phyloP scores from a whole-genome alignment of 2,113 vertebrate species.

The Campylomormyrus numenius region DNA sequence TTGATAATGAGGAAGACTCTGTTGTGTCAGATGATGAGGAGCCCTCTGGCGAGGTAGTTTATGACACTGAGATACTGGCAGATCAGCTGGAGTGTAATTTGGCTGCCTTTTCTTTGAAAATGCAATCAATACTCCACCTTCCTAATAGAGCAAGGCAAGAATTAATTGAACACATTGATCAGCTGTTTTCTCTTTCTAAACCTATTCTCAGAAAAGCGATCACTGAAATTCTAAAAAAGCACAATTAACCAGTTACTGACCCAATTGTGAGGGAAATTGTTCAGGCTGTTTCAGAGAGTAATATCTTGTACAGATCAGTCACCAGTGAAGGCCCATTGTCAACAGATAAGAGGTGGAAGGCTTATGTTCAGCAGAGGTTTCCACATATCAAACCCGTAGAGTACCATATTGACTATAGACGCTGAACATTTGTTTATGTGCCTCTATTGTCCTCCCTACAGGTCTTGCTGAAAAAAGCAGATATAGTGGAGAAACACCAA shows the following conservation, averaged over 20 bases:
- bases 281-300: constrained; percentile 31
- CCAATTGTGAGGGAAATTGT: background rate
- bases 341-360: constrained; percentile 23
- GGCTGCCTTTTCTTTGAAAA: background rate
- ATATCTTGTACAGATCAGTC: constrained; percentile 25
- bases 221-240: background rate
- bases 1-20: too few species aligned
- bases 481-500: background rate
- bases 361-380: constrained; percentile 17
- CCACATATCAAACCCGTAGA: constrained; percentile 4
- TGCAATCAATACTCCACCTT: background rate
- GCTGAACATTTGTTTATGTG: constrained; percentile 20
- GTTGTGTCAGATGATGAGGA: too few species aligned
- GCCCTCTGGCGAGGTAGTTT: too few species aligned
- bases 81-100: background rate
- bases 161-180: background rate
- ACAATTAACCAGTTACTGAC: background rate
- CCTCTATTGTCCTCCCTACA: constrained; percentile 17
- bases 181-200: background rate
- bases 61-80: background rate
- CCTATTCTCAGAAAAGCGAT: background rate
- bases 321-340: constrained; percentile 25
- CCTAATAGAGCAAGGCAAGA: background rate
- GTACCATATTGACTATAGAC: constrained; percentile 17
- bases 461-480: constrained; percentile 15